Evolutionary conservation across 1,140 invertebrate genomes (phyloP), one percentile per base, ranked within the genome.

Genomic region (Protaetia brevitarsis): DNA sequence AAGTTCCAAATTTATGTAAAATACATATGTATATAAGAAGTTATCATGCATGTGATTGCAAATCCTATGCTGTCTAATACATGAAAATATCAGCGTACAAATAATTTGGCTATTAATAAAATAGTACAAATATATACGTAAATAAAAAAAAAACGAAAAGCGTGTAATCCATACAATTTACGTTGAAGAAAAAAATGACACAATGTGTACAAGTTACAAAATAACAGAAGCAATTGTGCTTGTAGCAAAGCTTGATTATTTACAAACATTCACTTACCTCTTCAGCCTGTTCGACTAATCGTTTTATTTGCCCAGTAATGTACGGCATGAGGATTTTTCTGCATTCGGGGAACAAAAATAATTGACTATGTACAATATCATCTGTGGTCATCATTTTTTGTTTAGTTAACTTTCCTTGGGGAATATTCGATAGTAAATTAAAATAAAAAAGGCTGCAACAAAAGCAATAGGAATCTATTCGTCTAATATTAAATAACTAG

Each of bases 351-450:
- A 82, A 81, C 10, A 85, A 74, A 74, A 94, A 94, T 28, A 96
- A 80, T 37, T 87, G 85, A 66, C 90, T 93, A 68, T 93, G 88
- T 26, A 95, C 87, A 58, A 97, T 86, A 69, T 95, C 93, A 72
- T 90, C 86, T 10, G 96, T 84, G 23, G 93, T 93, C 79, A 89
- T 88, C 81, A 96, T 87, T 71, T 94, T 93, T 76, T 96, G 92
- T 73, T 92, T 92, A 0, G 88, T 88, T 1, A 96, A 81, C 68
- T 91, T 83, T 34, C 86, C 85, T 23, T 82, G 75, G 16, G 91
- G 90, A 34, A 95, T 77, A 41, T 84, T 85, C 51, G 84, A 82
- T 10, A 89, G 77, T 36, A 89, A 80, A 63, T 86, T 81, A 11
- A 80, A 85, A 73, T 84, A 83, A 74, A 80, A 81, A 63, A 74